These are phyloP conservation scores for Aselliscus stoliczkanus DNA, from an alignment of 2,797 vertebrate genomes.

Conservation along the genomic window DNA sequence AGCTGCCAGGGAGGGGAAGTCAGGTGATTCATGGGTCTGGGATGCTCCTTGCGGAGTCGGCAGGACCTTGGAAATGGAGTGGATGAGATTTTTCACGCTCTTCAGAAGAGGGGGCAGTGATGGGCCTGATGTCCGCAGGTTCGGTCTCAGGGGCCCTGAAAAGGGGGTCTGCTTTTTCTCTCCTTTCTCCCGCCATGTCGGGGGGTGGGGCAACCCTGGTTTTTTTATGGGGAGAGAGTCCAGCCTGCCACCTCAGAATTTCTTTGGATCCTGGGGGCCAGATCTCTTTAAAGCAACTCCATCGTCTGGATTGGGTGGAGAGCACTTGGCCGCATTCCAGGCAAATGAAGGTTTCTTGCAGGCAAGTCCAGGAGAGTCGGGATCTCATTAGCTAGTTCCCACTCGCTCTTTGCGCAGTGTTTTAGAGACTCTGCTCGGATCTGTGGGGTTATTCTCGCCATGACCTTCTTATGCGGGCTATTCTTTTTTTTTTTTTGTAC, in stretches of 20 bases:
- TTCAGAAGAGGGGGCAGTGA: not conserved
- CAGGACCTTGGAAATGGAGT: not conserved
- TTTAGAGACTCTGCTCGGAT: not conserved
- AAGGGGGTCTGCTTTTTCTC: not conserved
- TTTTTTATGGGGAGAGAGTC: not conserved
- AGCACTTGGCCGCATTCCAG: rapidly evolving
- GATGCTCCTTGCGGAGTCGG: not conserved
- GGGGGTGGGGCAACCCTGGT: not conserved
- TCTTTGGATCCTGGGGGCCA: not conserved
- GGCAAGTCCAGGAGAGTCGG: not conserved
- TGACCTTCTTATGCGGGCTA: not conserved
- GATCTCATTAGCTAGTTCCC: not conserved
- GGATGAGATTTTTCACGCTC: not conserved
- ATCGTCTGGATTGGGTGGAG: no score
- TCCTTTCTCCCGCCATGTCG: rapidly evolving
- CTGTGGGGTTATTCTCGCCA: not conserved
- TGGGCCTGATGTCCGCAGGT: not conserved
- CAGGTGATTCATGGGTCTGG: not conserved
- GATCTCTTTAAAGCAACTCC: not conserved
- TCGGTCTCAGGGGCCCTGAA: not conserved
- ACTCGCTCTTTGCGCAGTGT: not conserved
- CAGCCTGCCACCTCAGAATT: not conserved
- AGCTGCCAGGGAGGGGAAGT: no score
- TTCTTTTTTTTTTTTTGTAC: not conserved
- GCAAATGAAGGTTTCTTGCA: not conserved